These are phyloP conservation scores for Odocoileus virginianus DNA, from an alignment of 2,113 vertebrate species.

Conservation along the genomic window DNA sequence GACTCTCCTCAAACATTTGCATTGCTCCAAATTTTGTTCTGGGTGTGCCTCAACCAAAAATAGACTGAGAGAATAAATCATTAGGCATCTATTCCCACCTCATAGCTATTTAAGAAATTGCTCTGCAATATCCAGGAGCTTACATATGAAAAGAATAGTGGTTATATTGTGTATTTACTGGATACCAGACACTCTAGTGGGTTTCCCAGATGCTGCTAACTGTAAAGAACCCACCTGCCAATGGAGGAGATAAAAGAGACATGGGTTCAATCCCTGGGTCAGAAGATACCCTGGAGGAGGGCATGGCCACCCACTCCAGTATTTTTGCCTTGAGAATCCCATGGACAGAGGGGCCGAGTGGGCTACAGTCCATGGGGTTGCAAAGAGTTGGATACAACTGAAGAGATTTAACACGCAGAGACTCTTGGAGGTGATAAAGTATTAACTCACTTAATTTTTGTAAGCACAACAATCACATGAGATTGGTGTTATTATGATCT, in stretches of 20 bases:
- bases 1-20: not conserved
- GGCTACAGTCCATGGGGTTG: not conserved
- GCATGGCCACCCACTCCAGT: not conserved
- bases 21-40: slow-evolving; percentile 7
- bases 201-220: not conserved
- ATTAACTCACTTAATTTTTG: not conserved
- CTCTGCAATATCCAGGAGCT: not conserved
- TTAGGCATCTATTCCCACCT: not conserved
- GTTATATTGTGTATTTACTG: not conserved
- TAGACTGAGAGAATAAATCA: not conserved
- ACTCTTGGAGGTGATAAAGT: not conserved
- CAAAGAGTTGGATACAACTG: not conserved
- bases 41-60: not conserved
- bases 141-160: not conserved
- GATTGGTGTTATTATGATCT: not conserved
- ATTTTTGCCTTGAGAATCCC: not conserved
- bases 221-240: not conserved
- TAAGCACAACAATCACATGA: not conserved
- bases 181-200: not conserved
- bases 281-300: not conserved
- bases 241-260: not conserved
- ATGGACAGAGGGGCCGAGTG: rapidly evolving
- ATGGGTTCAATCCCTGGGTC: not conserved
- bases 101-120: not conserved
- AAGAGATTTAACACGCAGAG: not conserved